A percentile compares a stretch with the other conserved stretches of the same genome.
These are phyloP conservation scores for Peucedramus taeniatus DNA, from an alignment of 2,113 vertebrate genomes.

Conservation along the genomic window DNA sequence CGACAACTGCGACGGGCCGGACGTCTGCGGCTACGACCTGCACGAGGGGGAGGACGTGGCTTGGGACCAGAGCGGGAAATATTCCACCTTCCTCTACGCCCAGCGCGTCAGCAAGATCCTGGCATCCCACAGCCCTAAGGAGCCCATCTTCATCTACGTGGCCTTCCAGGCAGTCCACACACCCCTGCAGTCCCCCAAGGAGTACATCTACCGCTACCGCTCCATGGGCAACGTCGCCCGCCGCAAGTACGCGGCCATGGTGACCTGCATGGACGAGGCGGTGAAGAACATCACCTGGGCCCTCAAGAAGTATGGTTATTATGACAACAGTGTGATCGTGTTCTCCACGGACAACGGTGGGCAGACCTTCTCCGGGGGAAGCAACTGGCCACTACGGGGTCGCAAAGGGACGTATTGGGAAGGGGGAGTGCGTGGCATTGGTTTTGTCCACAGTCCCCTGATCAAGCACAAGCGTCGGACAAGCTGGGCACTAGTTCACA, in stretches of 20 bases:
- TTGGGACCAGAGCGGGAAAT: constrained; percentile 89
- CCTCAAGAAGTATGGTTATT: constrained; percentile 93
- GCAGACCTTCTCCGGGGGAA: constrained; percentile 93
- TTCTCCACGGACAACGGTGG: constrained; percentile 96
- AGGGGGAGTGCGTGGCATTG: constrained; percentile 89
- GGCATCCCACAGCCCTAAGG: constrained; percentile 82
- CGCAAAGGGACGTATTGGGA: constrained; percentile 99
- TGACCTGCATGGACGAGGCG: constrained; percentile 92
- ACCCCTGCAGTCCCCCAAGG: constrained; percentile 88
- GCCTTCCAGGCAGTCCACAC: constrained; percentile 97
- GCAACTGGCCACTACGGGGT: constrained; percentile 94
- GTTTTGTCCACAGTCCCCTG: constrained; percentile 94
- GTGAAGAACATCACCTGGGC: constrained; percentile 93
- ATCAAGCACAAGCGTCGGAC: constrained; percentile 83
- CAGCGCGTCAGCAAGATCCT: constrained; percentile 89
- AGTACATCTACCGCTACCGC: constrained; percentile 91
- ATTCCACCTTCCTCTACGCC: constrained; percentile 93
- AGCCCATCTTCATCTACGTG: constrained; percentile 91
- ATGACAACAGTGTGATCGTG: constrained; percentile 90
- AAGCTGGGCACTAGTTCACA: constrained; percentile 88
- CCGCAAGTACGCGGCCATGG: constrained; percentile 94
- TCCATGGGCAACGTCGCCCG: constrained; percentile 86
- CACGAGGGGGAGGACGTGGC: constrained; percentile 90
- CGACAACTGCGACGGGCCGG: constrained; percentile 88
- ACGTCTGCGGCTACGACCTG: constrained; percentile 89